A percentile compares a stretch with the other conserved stretches of the same genome.
Conservation (phyloP, 2,113 vertebrate genomes). For the Pionites leucogaster region DNA sequence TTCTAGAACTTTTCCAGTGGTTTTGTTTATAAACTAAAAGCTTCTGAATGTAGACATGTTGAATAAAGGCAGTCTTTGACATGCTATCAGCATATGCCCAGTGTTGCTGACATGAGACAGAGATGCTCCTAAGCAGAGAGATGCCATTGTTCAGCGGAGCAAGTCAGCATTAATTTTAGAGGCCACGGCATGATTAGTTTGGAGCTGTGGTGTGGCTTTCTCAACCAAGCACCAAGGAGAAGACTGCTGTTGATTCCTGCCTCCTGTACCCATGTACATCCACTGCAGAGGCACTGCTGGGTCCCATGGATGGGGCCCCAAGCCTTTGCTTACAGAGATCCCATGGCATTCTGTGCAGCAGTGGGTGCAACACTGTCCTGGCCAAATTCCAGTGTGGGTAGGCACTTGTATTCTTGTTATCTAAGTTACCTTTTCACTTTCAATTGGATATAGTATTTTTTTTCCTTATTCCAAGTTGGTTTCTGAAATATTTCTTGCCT, state of each 20-base stretch:
- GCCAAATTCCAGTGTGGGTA: neutral
- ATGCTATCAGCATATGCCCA: neutral
- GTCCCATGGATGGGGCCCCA: neutral
- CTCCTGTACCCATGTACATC: neutral
- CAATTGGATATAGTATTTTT: neutral
- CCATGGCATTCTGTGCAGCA: neutral
- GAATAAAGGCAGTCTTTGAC: neutral
- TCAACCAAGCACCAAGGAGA: neutral
- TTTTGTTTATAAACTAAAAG: neutral
- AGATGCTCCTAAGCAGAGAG: neutral
- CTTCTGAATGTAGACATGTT: neutral
- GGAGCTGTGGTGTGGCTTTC: neutral
- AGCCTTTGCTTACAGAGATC: neutral
- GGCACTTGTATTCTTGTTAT: neutral
- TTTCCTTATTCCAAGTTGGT: neutral
- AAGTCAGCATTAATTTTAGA: neutral
- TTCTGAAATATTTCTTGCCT: neutral
- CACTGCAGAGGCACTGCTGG: neutral
- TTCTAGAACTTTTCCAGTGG: neutral
- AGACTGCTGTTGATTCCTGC: neutral
- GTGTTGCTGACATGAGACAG: neutral
- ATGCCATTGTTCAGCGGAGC: fast-evolving
- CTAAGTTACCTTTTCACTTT: neutral
- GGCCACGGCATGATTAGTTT: fast-evolving
- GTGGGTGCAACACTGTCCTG: neutral